These are phyloP conservation scores for Ceraclea dissimilis DNA, from an alignment of 2,888 invertebrate species.

Conservation along the genomic window DNA sequence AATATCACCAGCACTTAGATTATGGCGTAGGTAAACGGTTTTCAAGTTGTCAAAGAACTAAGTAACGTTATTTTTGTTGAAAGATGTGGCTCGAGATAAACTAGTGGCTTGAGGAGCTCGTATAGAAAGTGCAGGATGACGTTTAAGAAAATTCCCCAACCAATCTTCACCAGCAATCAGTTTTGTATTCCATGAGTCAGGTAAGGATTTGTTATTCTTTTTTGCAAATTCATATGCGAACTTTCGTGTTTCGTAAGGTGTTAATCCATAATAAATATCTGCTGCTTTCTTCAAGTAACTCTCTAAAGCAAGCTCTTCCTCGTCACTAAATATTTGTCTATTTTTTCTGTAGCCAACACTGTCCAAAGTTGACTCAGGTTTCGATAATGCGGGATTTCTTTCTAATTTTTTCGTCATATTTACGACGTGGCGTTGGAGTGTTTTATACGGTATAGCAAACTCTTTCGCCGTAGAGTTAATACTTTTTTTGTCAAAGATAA, in stretches of 20 bases:
- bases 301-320: background rate
- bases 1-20: background rate
- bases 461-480: no score
- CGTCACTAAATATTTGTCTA: background rate
- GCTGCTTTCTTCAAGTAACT: background rate
- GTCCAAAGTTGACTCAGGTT: no score
- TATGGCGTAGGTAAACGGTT: background rate
- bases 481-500: no score
- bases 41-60: background rate
- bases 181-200: background rate
- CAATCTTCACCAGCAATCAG: background rate
- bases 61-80: background rate
- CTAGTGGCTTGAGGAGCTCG: background rate
- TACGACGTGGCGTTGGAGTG: no score
- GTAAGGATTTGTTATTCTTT: background rate
- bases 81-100: background rate
- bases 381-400: no score
- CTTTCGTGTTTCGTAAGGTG: background rate
- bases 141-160: background rate
- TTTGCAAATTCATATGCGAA: background rate
- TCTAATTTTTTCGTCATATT: no score
- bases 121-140: background rate
- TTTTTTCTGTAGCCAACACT: no score
- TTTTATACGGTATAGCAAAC: no score
- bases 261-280: background rate